Evolutionary conservation across 1,140 invertebrate genomes (phyloP).

Genomic region (Berghia stephanieae): DNA sequence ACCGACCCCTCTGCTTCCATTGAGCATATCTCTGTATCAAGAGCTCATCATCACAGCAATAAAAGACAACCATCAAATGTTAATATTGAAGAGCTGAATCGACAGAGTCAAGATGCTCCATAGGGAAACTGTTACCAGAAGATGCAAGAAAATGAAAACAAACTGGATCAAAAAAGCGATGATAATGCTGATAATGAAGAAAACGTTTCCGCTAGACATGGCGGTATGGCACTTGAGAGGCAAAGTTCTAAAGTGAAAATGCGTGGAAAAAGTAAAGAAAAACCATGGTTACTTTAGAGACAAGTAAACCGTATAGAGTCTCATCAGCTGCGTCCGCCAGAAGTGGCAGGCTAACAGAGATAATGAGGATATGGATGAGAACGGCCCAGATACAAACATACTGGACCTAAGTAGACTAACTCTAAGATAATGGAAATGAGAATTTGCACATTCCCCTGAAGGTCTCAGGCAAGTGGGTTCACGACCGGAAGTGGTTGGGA

Average conservation of each 20-base stretch:
- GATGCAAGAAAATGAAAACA: too few relatives aligned
- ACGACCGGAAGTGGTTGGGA: constrained; percentile 8
- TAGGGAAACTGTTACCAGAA: too few relatives aligned
- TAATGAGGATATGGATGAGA: not conserved
- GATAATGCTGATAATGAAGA: not conserved
- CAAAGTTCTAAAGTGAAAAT: not conserved
- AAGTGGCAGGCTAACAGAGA: not conserved
- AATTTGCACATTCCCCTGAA: not conserved
- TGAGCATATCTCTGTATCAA: not conserved
- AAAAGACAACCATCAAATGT: too few relatives aligned
- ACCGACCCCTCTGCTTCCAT: not conserved
- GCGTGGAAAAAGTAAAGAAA: not conserved
- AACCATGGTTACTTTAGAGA: not conserved
- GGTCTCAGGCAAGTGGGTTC: not conserved
- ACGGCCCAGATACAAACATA: too few relatives aligned
- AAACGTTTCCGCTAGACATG: not conserved
- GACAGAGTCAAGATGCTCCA: too few relatives aligned
- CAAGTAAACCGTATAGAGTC: not conserved
- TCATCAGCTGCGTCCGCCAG: not conserved
- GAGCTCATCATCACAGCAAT: too few relatives aligned
- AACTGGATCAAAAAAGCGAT: too few relatives aligned
- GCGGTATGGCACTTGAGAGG: not conserved
- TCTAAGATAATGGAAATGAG: too few relatives aligned
- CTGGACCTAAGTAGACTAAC: too few relatives aligned
- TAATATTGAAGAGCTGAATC: too few relatives aligned